Evolutionary conservation across 2,888 invertebrate genomes (phyloP).

Genomic region (Dasypolia templi): DNA sequence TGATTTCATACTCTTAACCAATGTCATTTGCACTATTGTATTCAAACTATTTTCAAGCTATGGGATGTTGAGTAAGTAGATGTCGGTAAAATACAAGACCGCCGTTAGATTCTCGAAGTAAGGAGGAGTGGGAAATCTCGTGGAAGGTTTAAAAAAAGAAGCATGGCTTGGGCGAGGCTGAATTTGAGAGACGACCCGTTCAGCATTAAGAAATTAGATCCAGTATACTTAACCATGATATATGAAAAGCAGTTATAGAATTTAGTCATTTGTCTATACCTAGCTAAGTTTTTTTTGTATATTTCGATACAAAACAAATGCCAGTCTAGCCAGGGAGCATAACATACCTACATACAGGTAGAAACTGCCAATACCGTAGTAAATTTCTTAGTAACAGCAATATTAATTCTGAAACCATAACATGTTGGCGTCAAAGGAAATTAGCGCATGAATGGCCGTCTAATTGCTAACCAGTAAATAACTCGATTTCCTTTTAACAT

Average conservation of each 20-base stretch:
- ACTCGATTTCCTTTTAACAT: conserved; percentile 26
- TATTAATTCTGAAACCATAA: conserved; percentile 24
- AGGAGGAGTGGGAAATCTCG: conserved; percentile 40
- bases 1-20: conserved; percentile 20
- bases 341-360: neutral
- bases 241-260: neutral
- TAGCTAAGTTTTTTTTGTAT: neutral
- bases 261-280: neutral
- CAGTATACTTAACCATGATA: neutral
- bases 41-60: conserved; percentile 12
- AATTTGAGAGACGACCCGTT: conserved; percentile 30
- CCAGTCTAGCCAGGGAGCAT: neutral
- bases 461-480: conserved; percentile 37
- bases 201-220: conserved; percentile 17
- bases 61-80: conserved; percentile 45
- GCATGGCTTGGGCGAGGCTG: neutral
- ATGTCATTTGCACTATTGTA: conserved; percentile 41
- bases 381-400: conserved; percentile 24
- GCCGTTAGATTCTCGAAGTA: conserved; percentile 44
- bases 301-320: neutral
- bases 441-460: conserved; percentile 19
- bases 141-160: conserved; percentile 35
- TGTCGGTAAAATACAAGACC: conserved; percentile 50
- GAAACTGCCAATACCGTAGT: neutral
- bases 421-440: conserved; percentile 37